phyloP scores from a whole-genome alignment of 2,797 vertebrate species.

The Rhinichthys osculus region DNA sequence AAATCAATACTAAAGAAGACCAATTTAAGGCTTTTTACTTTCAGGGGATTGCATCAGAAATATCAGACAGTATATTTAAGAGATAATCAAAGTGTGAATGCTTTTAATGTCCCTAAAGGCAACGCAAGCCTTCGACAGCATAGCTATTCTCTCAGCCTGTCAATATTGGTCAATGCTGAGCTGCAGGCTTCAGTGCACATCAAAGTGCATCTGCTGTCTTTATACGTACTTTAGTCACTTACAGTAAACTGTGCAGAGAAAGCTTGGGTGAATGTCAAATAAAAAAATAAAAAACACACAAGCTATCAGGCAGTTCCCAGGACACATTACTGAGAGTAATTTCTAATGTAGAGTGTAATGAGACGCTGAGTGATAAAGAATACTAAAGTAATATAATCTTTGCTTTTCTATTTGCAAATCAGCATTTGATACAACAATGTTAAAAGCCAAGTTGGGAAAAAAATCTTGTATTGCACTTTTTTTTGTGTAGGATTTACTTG shows the following conservation, averaged over 20 bases:
- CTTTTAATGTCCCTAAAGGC: slow-evolving; percentile 48
- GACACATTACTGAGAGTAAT: slow-evolving; percentile 21
- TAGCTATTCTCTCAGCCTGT: slow-evolving; percentile 55
- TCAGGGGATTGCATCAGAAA: slow-evolving; percentile 49
- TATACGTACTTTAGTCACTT: slow-evolving; percentile 34
- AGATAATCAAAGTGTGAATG: slow-evolving; percentile 51
- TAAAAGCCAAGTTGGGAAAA: slow-evolving; percentile 20
- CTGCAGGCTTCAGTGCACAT: slow-evolving; percentile 54
- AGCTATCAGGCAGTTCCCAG: not conserved
- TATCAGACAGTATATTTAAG: slow-evolving; percentile 48
- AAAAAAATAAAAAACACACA: not conserved
- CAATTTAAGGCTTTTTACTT: slow-evolving; percentile 54
- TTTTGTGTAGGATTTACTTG: not conserved
- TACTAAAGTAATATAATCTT: slow-evolving; percentile 13
- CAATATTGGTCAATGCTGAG: slow-evolving; percentile 57
- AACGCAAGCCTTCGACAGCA: slow-evolving; percentile 39
- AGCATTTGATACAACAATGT: slow-evolving; percentile 21
- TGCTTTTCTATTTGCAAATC: slow-evolving; percentile 20
- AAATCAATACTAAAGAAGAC: slow-evolving; percentile 52
- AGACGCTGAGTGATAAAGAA: slow-evolving; percentile 23
- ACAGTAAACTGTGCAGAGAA: slow-evolving; percentile 26
- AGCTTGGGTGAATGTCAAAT: slow-evolving; percentile 21
- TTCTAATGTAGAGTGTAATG: slow-evolving; percentile 34
- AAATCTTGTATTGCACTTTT: not conserved
- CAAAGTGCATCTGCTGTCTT: slow-evolving; percentile 50